Evolutionary conservation across 2,113 vertebrate species (phyloP).

Genomic region (Eira barbara): DNA sequence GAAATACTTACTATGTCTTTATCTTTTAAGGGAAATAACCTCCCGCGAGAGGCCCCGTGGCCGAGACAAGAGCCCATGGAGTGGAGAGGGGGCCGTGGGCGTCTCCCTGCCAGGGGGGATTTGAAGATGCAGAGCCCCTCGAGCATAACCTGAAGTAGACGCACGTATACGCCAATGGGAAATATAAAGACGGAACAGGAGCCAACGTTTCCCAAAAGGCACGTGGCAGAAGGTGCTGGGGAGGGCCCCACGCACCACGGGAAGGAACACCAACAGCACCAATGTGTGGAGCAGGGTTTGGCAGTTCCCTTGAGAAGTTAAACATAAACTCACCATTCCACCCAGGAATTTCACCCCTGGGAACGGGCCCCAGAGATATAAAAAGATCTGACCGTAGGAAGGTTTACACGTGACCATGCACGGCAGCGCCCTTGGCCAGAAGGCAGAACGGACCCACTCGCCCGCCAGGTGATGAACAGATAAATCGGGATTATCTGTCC

Average conservation of each 20-base stretch:
- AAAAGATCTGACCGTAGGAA: not conserved
- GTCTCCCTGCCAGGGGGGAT: not conserved
- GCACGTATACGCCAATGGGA: not conserved
- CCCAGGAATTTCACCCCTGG: not conserved
- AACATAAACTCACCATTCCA: not conserved
- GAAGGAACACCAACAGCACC: accelerated
- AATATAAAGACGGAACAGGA: not conserved
- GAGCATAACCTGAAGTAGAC: no score
- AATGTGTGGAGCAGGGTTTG: not conserved
- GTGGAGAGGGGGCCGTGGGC: accelerated
- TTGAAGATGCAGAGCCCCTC: not conserved
- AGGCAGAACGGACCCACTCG: not conserved
- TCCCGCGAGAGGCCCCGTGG: not conserved
- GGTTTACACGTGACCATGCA: not conserved
- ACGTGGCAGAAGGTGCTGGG: not conserved
- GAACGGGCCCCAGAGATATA: not conserved
- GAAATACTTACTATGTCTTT: not conserved
- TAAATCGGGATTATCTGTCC: not conserved
- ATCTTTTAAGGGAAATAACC: not conserved
- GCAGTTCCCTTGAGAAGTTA: not conserved
- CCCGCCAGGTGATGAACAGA: not conserved
- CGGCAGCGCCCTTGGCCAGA: not conserved
- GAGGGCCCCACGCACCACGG: accelerated
- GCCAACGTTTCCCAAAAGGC: not conserved
- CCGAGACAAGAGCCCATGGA: not conserved